A percentile compares a stretch with the other conserved stretches of the same genome.
Evolutionary conservation across 2,797 vertebrate species (phyloP).

Genomic region (Sciurus carolinensis): DNA sequence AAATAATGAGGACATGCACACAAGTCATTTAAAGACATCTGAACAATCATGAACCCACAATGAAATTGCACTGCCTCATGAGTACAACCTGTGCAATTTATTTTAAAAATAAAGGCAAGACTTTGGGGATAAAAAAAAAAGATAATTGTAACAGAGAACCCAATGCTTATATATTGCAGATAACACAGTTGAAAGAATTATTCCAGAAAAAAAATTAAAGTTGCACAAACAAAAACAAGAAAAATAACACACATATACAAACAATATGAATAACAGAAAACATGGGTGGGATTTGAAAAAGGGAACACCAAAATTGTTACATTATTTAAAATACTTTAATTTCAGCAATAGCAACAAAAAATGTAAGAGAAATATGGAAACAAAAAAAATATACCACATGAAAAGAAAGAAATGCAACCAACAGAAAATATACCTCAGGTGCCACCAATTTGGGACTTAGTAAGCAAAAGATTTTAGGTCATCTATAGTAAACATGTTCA

Average conservation of each 20-base stretch:
- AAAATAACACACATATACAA: not conserved
- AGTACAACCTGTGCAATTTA: not conserved
- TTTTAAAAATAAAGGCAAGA: slow-evolving; percentile 7
- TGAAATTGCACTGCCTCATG: not conserved
- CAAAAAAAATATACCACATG: not conserved
- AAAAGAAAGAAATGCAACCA: not conserved
- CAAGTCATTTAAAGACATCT: not conserved
- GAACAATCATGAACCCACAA: not conserved
- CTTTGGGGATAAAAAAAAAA: too few species aligned
- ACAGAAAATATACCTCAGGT: not conserved
- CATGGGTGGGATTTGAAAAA: fast-evolving
- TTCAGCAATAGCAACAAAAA: not conserved
- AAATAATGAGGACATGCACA: not conserved
- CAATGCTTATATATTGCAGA: not conserved
- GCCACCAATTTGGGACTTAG: not conserved
- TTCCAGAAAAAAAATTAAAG: not conserved
- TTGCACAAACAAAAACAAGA: not conserved
- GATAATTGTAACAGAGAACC: not conserved
- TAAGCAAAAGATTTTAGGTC: not conserved
- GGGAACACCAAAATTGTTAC: not conserved
- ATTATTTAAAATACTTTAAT: not conserved
- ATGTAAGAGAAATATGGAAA: not conserved
- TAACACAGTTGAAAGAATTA: not conserved
- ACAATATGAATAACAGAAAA: not conserved
- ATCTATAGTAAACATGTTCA: not conserved